A percentile compares a stretch with the other conserved stretches of the same genome.
Conservation (phyloP, 2,797 vertebrate species). For the Mormyrus proboscirostris region DNA sequence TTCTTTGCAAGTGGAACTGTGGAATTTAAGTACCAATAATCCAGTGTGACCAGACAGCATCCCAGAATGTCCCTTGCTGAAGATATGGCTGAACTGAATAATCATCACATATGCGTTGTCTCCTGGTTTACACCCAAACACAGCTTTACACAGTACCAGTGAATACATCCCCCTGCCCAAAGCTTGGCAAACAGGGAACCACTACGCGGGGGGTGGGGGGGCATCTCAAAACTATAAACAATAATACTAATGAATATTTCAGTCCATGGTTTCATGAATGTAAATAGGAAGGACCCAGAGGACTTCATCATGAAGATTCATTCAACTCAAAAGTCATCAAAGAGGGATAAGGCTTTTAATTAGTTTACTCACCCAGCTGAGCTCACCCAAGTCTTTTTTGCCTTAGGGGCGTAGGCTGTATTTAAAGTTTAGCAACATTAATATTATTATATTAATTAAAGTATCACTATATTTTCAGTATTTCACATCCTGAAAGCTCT, state of each 20-base stretch:
- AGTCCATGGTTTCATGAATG: neutral
- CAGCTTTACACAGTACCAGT: neutral
- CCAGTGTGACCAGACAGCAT: neutral
- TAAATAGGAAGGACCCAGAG: neutral
- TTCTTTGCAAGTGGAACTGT: neutral
- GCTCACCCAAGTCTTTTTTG: neutral
- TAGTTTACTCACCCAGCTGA: constrained; percentile 1
- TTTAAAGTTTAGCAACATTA: neutral
- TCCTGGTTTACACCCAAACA: neutral
- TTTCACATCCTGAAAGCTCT: neutral
- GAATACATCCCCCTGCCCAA: neutral
- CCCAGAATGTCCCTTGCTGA: too few species aligned
- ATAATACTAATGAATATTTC: neutral
- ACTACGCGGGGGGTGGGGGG: neutral
- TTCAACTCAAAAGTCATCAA: constrained; percentile 5
- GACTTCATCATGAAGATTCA: neutral
- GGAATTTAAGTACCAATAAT: neutral
- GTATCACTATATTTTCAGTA: neutral
- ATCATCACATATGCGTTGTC: neutral
- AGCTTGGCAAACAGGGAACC: neutral
- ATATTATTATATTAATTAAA: neutral
- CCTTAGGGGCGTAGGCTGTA: neutral
- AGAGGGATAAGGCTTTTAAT: neutral
- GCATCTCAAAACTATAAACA: neutral
- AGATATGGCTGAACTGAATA: neutral